phyloP scores from a whole-genome alignment of 2,888 invertebrate genomes.

The Lithophane ornitopus region DNA sequence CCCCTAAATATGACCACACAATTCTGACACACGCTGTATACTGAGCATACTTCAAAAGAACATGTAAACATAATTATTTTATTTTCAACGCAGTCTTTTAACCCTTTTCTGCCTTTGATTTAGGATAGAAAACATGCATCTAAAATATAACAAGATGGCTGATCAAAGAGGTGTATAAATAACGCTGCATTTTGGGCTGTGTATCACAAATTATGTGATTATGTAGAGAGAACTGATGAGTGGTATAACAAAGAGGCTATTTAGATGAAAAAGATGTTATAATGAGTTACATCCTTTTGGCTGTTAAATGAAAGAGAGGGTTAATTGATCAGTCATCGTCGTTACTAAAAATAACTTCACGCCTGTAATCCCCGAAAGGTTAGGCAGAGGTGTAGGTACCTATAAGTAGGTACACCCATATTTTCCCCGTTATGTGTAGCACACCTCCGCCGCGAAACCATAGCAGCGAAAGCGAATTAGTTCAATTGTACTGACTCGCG shows the following conservation, averaged over 20 bases:
- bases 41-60: slow-evolving; percentile 42
- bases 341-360: too few species aligned
- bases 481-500: too few species aligned
- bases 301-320: slow-evolving; percentile 14
- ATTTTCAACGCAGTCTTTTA: slow-evolving; percentile 22
- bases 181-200: slow-evolving; percentile 15
- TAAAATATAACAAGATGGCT: slow-evolving; percentile 25
- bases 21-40: background rate
- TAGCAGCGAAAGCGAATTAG: too few species aligned
- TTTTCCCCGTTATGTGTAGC: too few species aligned
- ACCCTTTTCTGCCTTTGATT: slow-evolving; percentile 30
- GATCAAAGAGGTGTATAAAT: slow-evolving; percentile 60
- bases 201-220: slow-evolving; percentile 47
- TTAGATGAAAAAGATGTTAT: slow-evolving; percentile 42
- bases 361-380: too few species aligned
- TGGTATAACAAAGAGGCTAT: slow-evolving; percentile 46
- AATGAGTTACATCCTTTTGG: slow-evolving; percentile 38
- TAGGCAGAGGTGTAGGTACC: too few species aligned
- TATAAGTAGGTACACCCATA: too few species aligned
- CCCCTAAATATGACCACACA: background rate
- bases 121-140: slow-evolving; percentile 32
- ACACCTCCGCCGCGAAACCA: too few species aligned
- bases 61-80: slow-evolving; percentile 41
- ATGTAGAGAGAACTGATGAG: slow-evolving; percentile 32
- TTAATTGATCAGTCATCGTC: slow-evolving; percentile 26